Base-by-base conservation (phyloP, 2,888 invertebrate genomes). In the Dilophus febrilis region DNA sequence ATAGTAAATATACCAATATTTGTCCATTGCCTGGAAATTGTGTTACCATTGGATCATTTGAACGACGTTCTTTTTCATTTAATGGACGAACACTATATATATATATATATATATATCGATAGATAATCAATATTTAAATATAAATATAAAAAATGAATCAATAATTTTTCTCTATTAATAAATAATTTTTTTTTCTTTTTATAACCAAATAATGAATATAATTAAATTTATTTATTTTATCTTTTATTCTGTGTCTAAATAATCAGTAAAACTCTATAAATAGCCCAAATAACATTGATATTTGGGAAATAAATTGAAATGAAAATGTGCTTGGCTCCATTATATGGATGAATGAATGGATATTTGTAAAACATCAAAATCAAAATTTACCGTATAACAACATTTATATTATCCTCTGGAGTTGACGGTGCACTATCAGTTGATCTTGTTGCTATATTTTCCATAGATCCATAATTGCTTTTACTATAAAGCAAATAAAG, bases 21-120 rank as follows among this genome's bases (percentile, higher is more conserved):
- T 88, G 90, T 1, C 91, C 90, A 54, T 83, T 81, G 35, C 90
- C 90, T 0, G 90, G 88, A 62, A 88, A 91, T 53, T 83, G 79
- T 32, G 84, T 66, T 37, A 81, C 72, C 47, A 72, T 66, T 4
- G 71, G 70, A 51, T 86, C 83, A 12, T 72, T 72, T 17, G 69
- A 62, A 43, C 75, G 71, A 16, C 70, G 66, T 61, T 91, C 90
- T 54, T 76, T 80, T 1, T 72, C 70, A 56, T 71, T 83, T 35
- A 87, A 62, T 0, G 91, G 91, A 14, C 91, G 72, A 1, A 90
- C 86, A 57, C 90, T 52, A 11, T 3, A 35, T 12, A n/a, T 5
- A n/a, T 2, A 35, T 16, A 32, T 22, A 22, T 22, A 22, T 22
- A 22, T n/a, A n/a, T n/a, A n/a, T n/a, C n/a, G n/a, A n/a, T n/a